phyloP scores from a whole-genome alignment of 2,888 invertebrate species.

The Drosophila formosana region DNA sequence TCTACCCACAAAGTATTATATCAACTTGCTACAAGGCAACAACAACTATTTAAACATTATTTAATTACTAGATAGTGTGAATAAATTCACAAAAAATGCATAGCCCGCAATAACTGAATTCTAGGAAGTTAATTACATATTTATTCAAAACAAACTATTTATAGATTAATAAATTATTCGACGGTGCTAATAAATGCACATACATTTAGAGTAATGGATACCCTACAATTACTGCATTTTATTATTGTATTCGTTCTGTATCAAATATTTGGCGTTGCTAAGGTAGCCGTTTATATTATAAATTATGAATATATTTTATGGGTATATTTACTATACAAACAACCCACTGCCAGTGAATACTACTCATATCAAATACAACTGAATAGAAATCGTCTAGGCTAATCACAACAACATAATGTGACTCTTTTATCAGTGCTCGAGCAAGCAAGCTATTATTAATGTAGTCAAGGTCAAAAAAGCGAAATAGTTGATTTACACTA shows the following conservation, averaged over 20 bases:
- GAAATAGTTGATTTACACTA: slow-evolving; percentile 22
- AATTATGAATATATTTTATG: background rate
- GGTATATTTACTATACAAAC: background rate
- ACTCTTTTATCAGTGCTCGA: slow-evolving; percentile 20
- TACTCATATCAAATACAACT: background rate
- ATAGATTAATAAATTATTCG: too few relatives aligned
- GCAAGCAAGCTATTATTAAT: slow-evolving; percentile 14
- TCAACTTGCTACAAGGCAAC: slow-evolving; percentile 1
- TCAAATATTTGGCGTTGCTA: background rate
- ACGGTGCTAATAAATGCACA: too few relatives aligned
- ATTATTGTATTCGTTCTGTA: too few relatives aligned
- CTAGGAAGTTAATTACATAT: too few relatives aligned
- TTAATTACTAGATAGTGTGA: background rate
- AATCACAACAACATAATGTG: slow-evolving; percentile 3
- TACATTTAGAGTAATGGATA: too few relatives aligned
- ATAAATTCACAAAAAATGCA: background rate
- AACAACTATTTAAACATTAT: background rate
- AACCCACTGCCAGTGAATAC: background rate
- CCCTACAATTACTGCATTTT: too few relatives aligned
- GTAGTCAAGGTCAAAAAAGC: slow-evolving; percentile 32
- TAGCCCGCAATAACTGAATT: too few relatives aligned
- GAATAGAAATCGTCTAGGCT: background rate
- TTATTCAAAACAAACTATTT: too few relatives aligned
- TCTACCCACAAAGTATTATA: slow-evolving; percentile 3
- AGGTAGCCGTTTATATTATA: background rate